Conservation (phyloP, 1,140 invertebrate species). For the Ceratina australensis region DNA sequence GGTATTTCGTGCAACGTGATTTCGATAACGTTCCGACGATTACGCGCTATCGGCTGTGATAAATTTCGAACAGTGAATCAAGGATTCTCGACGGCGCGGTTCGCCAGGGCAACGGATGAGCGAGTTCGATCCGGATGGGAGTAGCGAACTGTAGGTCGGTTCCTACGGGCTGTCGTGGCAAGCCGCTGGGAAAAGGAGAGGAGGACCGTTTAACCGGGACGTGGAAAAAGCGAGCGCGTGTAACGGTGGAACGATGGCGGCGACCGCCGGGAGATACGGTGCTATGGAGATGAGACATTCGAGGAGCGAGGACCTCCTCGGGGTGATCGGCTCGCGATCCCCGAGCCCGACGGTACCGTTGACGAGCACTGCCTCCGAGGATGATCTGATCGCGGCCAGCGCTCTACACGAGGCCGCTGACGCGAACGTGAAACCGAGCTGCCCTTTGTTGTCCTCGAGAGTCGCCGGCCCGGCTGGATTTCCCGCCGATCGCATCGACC, state of each 20-base stretch:
- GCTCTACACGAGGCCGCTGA: conserved; percentile 65
- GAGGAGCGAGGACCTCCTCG: conserved; percentile 74
- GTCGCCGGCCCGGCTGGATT: conserved; percentile 52
- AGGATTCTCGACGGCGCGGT: conserved; percentile 15
- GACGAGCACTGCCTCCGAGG: conserved; percentile 71
- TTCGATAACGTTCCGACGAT: too few relatives aligned
- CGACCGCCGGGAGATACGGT: conserved; percentile 63
- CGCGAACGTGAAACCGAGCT: conserved; percentile 12
- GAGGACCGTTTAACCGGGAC: conserved; percentile 1
- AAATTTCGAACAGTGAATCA: neutral
- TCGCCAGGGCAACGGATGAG: conserved; percentile 9
- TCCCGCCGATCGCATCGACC: conserved; percentile 80
- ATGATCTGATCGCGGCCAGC: conserved; percentile 76
- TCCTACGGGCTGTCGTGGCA: conserved; percentile 25
- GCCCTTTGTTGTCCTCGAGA: conserved; percentile 52
- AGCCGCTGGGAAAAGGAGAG: conserved; percentile 8
- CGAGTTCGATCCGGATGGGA: conserved; percentile 50
- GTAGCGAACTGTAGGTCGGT: conserved; percentile 30
- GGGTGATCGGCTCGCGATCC: conserved; percentile 61
- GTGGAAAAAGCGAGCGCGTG: conserved; percentile 23
- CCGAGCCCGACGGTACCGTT: conserved; percentile 64
- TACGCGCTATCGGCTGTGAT: neutral
- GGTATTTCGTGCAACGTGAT: conserved; percentile 10
- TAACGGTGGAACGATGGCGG: conserved; percentile 18
- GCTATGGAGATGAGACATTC: conserved; percentile 75